Base-by-base conservation (phyloP, 2,888 invertebrate species). In the Agrochola macilenta region DNA sequence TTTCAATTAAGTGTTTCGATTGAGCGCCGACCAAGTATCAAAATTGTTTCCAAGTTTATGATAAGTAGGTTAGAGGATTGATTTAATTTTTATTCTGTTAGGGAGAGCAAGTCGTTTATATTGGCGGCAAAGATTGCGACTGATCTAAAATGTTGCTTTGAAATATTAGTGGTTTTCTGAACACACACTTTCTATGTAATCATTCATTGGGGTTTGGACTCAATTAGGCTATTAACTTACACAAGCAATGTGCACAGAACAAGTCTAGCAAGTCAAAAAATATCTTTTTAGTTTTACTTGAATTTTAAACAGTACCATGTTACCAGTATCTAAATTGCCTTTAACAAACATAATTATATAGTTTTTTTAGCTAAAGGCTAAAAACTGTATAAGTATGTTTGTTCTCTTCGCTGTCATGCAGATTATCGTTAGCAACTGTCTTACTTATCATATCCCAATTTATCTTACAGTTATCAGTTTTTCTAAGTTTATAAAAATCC, bases 11-110 rank as follows among this genome's bases (percentile, higher is more conserved):
- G 87, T 75, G 75, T 91, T 87, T 87, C 91, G 87, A 91, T 91
- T 91, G 89, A 89, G 87, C 89, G 84, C 83, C 72, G 79, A 69
- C 79, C 79, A 76, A 87, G 83, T 87, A 85, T 87, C 83, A 87
- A 87, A 87, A 87, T 82, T 85, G 85, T 82, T 85, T 79, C 69
- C 79, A 86, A 89, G 91, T 93, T 94, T 95, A 94, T 94, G 95
- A 91, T 93, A 95, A 95, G 88, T 88, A 88, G 76, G 75, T 87
- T 88, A 74, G 81, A 70, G 86, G 70, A 80, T 76, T 77, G 79
- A 72, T 72, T 88, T 85, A 81, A 85, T 86, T 84, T 88, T 86
- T 88, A 78, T 85, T 74, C 60, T 75, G 54, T 69, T 69, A 43
- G 71, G 75, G 74, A 54, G 43, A 14, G 58, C 26, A 30, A 52